Conservation (phyloP, 2,888 invertebrate genomes). For the Cataglyphis rosenhaueri region DNA sequence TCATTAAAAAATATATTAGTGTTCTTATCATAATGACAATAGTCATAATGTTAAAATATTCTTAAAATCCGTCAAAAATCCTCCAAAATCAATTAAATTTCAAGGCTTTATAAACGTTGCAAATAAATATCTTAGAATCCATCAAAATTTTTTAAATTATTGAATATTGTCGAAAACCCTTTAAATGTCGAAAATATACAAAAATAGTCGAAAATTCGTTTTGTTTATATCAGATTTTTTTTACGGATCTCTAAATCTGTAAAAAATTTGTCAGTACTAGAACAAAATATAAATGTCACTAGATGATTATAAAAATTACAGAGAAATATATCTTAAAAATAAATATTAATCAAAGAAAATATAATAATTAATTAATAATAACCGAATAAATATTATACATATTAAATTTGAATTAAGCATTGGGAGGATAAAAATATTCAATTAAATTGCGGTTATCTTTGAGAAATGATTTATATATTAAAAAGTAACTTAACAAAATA, state of each 20-base stretch:
- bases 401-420: conserved; percentile 3
- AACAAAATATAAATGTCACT: not conserved
- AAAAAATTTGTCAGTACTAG: no score
- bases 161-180: no score
- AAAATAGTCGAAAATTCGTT: not conserved
- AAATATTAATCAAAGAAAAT: not conserved
- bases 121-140: not conserved
- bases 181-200: not conserved
- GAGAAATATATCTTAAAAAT: conserved; percentile 5
- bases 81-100: not conserved
- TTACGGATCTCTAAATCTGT: no score
- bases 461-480: not conserved
- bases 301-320: not conserved
- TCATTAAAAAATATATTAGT: not conserved
- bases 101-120: not conserved
- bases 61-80: not conserved
- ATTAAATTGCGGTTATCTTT: not conserved
- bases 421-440: not conserved
- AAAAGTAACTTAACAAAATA: not conserved
- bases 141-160: not conserved
- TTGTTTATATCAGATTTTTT: not conserved
- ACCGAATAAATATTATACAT: not conserved
- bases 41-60: not conserved
- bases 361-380: conserved; percentile 8
- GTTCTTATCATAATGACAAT: not conserved